Base-by-base conservation (phyloP, 1,140 invertebrate species). In the Heliconius eleuchia region DNA sequence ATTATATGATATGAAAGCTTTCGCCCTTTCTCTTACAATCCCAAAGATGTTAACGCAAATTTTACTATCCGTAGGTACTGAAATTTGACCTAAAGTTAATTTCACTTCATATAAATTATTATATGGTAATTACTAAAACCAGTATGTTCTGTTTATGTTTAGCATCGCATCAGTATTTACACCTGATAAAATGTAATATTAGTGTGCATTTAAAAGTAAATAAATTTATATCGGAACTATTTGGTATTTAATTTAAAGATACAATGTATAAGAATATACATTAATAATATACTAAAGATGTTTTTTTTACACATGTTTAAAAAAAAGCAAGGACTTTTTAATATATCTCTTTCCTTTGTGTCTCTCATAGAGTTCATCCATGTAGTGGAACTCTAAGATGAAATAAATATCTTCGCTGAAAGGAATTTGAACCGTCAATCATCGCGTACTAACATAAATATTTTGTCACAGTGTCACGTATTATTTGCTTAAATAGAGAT, bases 1-100 rank as follows among this genome's bases (percentile, higher is more conserved):
- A 71, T 66, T 66, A 77, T 60, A 77, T 71, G 75, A 42, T 34
- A 55, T 72, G 71, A 77, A 73, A 71, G 30, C 74, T 80, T 80
- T 76, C 74, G 39, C 52, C 78, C 78, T 80, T 80, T 80, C 78
- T 76, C 78, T 80, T 66, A 37, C 74, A 71, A 76, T 76, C 74
- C 74, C 74, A 76, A 50, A 39, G 70, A 42, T 30, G 19, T 77
- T 80, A 81, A 73, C 23, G 75, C 13, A 6, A 30, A 66, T 66
- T 66, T 66, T 66, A 66, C 60, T 66, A 66, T 23, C 46, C 37
- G 34, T 16, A 46, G 42, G 13, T 39, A 66, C 7, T 42, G n/a
- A n/a, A 75, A 66, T 23, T 39, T 42, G 55, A 66, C 30, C 52
- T 66, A 60, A n/a, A 39, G n/a, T 23, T 30, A 75, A 75, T 75